Evolutionary conservation across 2,888 invertebrate genomes (phyloP).

Genomic region (Ceriagrion tenellum): DNA sequence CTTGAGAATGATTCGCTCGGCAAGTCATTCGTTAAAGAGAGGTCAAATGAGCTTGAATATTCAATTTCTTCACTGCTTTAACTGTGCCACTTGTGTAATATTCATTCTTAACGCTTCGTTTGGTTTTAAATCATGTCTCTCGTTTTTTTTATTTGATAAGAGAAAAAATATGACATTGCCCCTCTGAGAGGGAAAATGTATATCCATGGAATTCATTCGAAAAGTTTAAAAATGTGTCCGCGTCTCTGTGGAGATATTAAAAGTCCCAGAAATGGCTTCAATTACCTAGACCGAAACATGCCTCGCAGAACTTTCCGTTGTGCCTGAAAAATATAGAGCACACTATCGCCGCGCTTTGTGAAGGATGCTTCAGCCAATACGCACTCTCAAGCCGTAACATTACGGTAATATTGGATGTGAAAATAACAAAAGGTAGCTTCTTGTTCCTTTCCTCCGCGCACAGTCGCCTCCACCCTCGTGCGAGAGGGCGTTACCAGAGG

Average conservation of each 20-base stretch:
- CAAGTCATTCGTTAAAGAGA: no score
- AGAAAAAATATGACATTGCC: no score
- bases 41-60: no score
- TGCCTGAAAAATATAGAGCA: background rate
- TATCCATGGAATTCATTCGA: no score
- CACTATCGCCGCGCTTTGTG: background rate
- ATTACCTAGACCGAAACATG: background rate
- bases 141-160: no score
- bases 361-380: background rate
- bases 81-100: no score
- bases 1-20: no score
- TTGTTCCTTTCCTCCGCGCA: background rate
- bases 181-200: no score
- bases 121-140: no score
- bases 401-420: conserved; percentile 1
- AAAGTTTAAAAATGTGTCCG: background rate
- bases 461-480: background rate
- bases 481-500: conserved; percentile 33
- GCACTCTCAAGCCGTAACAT: background rate
- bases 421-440: background rate
- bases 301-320: background rate
- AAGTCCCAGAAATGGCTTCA: background rate
- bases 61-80: no score
- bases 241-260: background rate
- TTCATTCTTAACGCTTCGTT: no score